phyloP scores from a whole-genome alignment of 2,113 vertebrate species.

The Tragelaphus scriptus region DNA sequence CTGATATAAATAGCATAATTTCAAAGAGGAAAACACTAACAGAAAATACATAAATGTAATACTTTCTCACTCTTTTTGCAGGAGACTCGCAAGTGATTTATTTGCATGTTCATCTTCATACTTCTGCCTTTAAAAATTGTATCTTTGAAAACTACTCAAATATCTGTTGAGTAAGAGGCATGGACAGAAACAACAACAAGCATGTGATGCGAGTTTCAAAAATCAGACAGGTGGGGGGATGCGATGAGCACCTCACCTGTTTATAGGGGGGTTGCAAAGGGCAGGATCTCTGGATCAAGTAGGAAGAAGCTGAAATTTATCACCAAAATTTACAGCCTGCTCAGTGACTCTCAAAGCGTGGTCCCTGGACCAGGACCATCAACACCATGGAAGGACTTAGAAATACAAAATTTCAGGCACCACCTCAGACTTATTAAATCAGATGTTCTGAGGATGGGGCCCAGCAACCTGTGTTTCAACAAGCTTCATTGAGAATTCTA shows the following conservation, averaged over 20 bases:
- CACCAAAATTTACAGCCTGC: not conserved
- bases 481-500: not conserved
- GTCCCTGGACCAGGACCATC: not conserved
- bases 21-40: not conserved
- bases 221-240: not conserved
- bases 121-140: not conserved
- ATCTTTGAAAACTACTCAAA: not conserved
- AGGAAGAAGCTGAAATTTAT: not conserved
- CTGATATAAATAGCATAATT: not conserved
- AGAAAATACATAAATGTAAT: not conserved
- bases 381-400: not conserved
- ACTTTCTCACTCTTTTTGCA: not conserved
- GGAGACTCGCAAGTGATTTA: not conserved
- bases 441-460: not conserved
- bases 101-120: not conserved
- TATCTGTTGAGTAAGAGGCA: not conserved
- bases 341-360: not conserved
- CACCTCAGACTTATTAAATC: not conserved
- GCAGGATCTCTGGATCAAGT: not conserved
- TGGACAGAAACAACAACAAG: not conserved
- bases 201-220: not conserved
- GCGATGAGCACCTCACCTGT: not conserved
- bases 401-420: not conserved
- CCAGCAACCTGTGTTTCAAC: not conserved
- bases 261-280: not conserved